Conservation (phyloP, 2,888 invertebrate genomes). For the Pantelozetes paolii region DNA sequence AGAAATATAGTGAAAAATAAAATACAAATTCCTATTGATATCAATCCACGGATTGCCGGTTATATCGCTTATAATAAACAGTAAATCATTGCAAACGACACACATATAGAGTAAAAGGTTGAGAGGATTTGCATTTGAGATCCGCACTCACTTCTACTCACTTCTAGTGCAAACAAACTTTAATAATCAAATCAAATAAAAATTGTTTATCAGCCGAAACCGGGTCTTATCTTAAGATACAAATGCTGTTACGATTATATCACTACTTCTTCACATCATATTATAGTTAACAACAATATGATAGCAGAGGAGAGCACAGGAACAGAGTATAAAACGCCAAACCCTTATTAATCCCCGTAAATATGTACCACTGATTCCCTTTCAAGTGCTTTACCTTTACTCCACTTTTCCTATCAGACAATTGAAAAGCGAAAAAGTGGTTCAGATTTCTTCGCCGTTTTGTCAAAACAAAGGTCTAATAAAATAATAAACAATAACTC, state of each 20-base stretch:
- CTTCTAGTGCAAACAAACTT: not conserved
- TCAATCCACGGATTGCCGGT: not conserved
- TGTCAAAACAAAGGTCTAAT: slow-evolving; percentile 23
- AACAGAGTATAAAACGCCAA: slow-evolving; percentile 9
- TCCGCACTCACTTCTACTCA: not conserved
- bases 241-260: not conserved
- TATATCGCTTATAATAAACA: slow-evolving; percentile 7
- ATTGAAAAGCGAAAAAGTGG: not conserved
- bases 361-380: slow-evolving; percentile 31
- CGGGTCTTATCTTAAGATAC: not conserved
- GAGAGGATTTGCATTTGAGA: slow-evolving; percentile 4
- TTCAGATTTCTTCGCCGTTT: not conserved
- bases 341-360: not conserved
- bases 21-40: slow-evolving; percentile 8
- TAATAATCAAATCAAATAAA: not conserved
- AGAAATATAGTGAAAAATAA: not conserved
- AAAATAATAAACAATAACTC: slow-evolving; percentile 33
- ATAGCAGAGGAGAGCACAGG: not conserved
- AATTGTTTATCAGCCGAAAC: slow-evolving; percentile 7
- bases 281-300: slow-evolving; percentile 17
- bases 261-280: not conserved
- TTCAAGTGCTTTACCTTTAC: slow-evolving; percentile 28
- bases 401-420: not conserved
- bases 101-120: not conserved
- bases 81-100: slow-evolving; percentile 22